Evolutionary conservation across 1,140 invertebrate genomes (phyloP).

Genomic region (Orius insidiosus): DNA sequence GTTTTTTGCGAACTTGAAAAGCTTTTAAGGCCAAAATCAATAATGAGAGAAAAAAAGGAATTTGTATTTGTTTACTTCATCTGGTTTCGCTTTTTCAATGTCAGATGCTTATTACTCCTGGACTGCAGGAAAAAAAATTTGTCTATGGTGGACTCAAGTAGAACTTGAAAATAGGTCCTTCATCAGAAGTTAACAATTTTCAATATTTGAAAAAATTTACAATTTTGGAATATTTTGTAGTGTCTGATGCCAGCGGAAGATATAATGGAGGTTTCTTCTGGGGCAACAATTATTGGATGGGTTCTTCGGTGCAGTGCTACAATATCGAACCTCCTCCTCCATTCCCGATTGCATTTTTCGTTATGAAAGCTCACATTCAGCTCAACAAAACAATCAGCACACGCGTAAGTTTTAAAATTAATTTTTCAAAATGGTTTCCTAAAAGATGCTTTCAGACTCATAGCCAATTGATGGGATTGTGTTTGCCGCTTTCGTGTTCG

Average conservation of each 20-base stretch:
- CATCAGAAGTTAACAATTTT: too few relatives aligned
- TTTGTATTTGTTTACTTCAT: too few relatives aligned
- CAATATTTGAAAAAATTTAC: too few relatives aligned
- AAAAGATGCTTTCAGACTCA: conserved; percentile 12
- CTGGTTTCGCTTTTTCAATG: too few relatives aligned
- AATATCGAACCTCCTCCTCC: conserved; percentile 36
- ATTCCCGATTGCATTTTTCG: conserved; percentile 38
- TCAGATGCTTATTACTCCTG: too few relatives aligned
- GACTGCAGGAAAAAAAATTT: too few relatives aligned
- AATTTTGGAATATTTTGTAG: conserved; percentile 39
- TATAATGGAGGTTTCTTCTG: conserved; percentile 65
- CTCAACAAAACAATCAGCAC: conserved; percentile 24
- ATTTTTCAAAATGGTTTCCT: background rate
- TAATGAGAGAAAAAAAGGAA: too few relatives aligned
- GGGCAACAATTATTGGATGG: conserved; percentile 67
- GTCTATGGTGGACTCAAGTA: too few relatives aligned
- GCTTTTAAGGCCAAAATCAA: too few relatives aligned
- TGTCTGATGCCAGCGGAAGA: conserved; percentile 60
- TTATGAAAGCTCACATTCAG: conserved; percentile 35
- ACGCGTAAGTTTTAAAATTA: conserved; percentile 26
- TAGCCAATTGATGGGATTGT: conserved; percentile 40
- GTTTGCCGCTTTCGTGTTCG: conserved; percentile 47
- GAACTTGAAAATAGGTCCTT: too few relatives aligned
- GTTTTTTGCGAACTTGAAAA: too few relatives aligned
- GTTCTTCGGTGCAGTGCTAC: conserved; percentile 53